Conservation (phyloP, 92 coral and sea anemone genomes). For the Pocillopora meandrina region DNA sequence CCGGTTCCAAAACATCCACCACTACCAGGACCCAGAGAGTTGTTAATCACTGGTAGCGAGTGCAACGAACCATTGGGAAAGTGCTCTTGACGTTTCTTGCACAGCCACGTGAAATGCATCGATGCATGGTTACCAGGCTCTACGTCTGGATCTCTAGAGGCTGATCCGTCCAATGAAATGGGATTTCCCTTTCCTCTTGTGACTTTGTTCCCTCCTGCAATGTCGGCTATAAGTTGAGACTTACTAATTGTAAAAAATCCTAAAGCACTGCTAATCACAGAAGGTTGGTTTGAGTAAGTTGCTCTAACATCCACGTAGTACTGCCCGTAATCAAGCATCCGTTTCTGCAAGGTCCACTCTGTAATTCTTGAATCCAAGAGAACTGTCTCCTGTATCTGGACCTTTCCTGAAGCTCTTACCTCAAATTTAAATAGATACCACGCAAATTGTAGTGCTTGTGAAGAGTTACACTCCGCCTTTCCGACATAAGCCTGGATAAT, state of each 20-base stretch:
- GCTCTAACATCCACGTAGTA: background rate
- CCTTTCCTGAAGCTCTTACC: background rate
- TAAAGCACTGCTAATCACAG: no score
- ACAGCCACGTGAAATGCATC: background rate
- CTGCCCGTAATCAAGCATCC: background rate
- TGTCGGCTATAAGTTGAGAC: background rate
- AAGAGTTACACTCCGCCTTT: background rate
- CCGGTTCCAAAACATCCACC: conserved; percentile 85
- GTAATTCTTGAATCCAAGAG: background rate
- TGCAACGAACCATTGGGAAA: conserved; percentile 32
- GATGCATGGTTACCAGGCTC: background rate
- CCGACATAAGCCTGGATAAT: background rate
- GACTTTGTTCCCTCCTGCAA: background rate
- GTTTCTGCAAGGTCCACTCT: background rate
- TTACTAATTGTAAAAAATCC: no score
- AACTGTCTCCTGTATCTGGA: background rate
- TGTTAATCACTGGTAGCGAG: conserved; percentile 23
- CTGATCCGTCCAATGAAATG: no score
- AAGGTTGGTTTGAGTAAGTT: no score
- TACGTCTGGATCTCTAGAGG: no score
- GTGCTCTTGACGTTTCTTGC: conserved; percentile 9
- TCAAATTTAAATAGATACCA: background rate
- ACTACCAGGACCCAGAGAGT: conserved; percentile 14
- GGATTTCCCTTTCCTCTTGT: no score
- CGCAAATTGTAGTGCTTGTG: background rate